Evolutionary conservation across 2,797 vertebrate species (phyloP).

Genomic region (Dallia pectoralis): DNA sequence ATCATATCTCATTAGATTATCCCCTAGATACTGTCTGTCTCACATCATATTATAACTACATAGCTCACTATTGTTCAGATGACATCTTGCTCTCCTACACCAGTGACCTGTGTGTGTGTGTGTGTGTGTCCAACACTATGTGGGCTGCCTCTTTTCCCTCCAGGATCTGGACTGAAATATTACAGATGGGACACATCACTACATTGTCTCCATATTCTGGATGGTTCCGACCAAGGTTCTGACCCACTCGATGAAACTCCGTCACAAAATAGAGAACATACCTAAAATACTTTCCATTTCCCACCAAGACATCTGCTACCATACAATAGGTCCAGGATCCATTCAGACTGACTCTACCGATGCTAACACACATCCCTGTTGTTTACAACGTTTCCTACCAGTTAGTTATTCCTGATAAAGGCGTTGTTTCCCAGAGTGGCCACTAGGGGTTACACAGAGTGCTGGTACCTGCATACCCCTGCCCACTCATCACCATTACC

Average conservation of each 20-base stretch:
- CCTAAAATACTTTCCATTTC: neutral
- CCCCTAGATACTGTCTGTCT: neutral
- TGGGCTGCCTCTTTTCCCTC: neutral
- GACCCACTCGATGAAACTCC: neutral
- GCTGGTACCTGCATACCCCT: no score
- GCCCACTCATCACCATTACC: no score
- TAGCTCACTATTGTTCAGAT: neutral
- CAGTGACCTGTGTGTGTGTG: neutral
- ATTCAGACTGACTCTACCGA: no score
- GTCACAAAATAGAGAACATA: neutral
- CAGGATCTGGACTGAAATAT: neutral
- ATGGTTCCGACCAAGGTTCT: neutral
- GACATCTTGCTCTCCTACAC: neutral
- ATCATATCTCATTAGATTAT: neutral
- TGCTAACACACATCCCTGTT: no score
- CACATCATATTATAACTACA: neutral
- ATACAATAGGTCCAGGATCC: no score
- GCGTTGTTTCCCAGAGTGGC: no score
- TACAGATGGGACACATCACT: neutral
- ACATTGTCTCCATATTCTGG: neutral
- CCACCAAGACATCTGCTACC: neutral
- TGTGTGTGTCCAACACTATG: no score
- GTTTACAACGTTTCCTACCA: no score
- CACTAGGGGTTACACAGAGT: no score
- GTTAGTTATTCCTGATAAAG: no score